Base-by-base conservation (phyloP, 2,888 invertebrate species). In the Eumerus sabulonum region DNA sequence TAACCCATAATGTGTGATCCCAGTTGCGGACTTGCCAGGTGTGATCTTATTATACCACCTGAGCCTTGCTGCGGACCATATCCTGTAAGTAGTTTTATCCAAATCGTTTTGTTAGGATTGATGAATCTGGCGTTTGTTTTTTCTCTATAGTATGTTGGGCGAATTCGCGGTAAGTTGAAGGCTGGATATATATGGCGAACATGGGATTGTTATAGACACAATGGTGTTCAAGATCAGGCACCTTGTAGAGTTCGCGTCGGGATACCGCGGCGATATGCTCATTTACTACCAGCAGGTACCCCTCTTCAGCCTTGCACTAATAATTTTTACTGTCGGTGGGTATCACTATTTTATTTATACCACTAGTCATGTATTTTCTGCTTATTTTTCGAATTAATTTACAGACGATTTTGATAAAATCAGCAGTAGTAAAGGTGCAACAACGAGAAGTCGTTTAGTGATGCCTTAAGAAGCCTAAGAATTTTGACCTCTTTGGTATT, bases 141-240 rank as follows among this genome's bases (percentile, higher is more conserved):
- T 1, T 53, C 13, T 16, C 11, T 42, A 2, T 13, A 73, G 73
- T 47, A 35, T 18, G 47, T 56, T 0, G 77, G 62, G 9, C 62
- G 48, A 18, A 57, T 77, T 11, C 67, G 53, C 14, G 35, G 62
- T 12, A 56, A 1, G 53, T 7, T 68, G 1, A 72, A 68, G 36
- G 62, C 62, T 1, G 73, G 73, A 0, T 11, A 3, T 0, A 68
- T 77, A 62, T 63, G 50, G 7, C 51, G 27, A 9, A 73, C 62
- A 0, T 73, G 73, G 73, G 77, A 77, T 42, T 77, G 67, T 19
- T 73, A 68, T 11, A 51, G 48, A 14, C 54, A 47, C n/a, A 77
- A 77, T 44, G 77, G 77, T 12, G 27, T 77, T 7, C 77, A 77
- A 59, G 77, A 77, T 14, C 67, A 59, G 4, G 36, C 66, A 2